Evolutionary conservation across 1,140 invertebrate genomes (phyloP), one percentile per base, ranked within the genome.

Genomic region (Tenebrio molitor): DNA sequence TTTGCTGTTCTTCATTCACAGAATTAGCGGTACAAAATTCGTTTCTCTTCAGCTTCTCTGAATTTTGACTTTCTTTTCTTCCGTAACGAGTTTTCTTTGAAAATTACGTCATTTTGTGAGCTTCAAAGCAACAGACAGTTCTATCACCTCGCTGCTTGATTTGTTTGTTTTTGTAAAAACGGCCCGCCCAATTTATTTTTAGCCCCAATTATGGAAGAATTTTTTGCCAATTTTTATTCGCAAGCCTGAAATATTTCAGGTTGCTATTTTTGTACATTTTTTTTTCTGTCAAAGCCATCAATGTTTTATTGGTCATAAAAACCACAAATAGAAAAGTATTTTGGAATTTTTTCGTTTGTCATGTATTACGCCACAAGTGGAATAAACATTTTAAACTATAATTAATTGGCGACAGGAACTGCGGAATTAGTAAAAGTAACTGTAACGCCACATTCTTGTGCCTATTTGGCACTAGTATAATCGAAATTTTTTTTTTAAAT

Each of bases 91-190:
- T n/a, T n/a, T n/a, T n/a, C n/a, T n/a, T n/a, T n/a, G n/a, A n/a
- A n/a, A n/a, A n/a, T n/a, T n/a, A n/a, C n/a, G n/a, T n/a, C n/a
- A n/a, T n/a, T n/a, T n/a, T n/a, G n/a, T n/a, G n/a, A n/a, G n/a
- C n/a, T n/a, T n/a, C n/a, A n/a, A n/a, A n/a, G n/a, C n/a, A n/a
- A n/a, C n/a, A n/a, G n/a, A n/a, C 4, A 10, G 10, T 4, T 33
- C 29, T 33, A 4, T 33, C 4, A 33, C 29, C 29, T 33, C 29
- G 4, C 4, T 33, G 23, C 23, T 19, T 50, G 19, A 19, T 50
- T 50, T 50, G 44, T 50, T 50, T 50, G 44, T 50, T 58, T 58
- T 58, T 58, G 50, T 29, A 58, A 58, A 29, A 58, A 29, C 29
- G 23, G 23, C 23, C n/a, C 14, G 50, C 25, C 21, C 15, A n/a